Conservation (phyloP, 2,888 invertebrate genomes). For the Epinotia demarniana region DNA sequence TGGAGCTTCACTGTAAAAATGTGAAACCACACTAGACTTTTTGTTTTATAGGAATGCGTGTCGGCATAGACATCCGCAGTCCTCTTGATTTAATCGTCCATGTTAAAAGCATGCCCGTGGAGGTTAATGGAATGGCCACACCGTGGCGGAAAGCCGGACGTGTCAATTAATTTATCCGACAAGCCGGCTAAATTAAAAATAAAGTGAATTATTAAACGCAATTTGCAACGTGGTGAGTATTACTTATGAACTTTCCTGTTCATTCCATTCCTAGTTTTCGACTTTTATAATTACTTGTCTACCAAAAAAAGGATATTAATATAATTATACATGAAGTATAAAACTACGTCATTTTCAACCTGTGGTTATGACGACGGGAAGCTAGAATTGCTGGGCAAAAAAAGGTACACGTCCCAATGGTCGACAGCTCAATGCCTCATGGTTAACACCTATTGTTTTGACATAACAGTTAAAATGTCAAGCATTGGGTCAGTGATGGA, state of each 20-base stretch:
- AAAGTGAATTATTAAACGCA: conserved; percentile 37
- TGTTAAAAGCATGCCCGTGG: conserved; percentile 19
- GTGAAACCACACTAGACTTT: not conserved
- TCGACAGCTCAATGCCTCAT: no score
- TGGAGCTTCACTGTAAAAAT: no score
- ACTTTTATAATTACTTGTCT: not conserved
- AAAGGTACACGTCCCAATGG: no score
- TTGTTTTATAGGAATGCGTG: not conserved
- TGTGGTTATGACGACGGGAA: no score
- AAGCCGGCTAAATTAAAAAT: conserved; percentile 43
- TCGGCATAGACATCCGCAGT: not conserved
- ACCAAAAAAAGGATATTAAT: not conserved
- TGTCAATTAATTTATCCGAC: conserved; percentile 46
- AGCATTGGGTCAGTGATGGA: no score
- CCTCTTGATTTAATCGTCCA: not conserved
- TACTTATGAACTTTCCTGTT: conserved; percentile 10
- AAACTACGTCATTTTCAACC: no score
- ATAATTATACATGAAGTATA: no score
- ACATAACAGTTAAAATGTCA: no score
- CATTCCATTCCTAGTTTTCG: not conserved
- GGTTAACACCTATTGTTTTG: no score
- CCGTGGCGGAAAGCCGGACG: conserved; percentile 44
- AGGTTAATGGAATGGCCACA: conserved; percentile 40
- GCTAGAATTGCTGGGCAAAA: no score
- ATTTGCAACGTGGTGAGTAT: conserved; percentile 3